Percentiles rank a stretch among this genome's conserved stretches.
These are phyloP conservation scores for Ichneumoninae sp. DNA, from an alignment of 2,888 invertebrate species.

Conservation along the genomic window DNA sequence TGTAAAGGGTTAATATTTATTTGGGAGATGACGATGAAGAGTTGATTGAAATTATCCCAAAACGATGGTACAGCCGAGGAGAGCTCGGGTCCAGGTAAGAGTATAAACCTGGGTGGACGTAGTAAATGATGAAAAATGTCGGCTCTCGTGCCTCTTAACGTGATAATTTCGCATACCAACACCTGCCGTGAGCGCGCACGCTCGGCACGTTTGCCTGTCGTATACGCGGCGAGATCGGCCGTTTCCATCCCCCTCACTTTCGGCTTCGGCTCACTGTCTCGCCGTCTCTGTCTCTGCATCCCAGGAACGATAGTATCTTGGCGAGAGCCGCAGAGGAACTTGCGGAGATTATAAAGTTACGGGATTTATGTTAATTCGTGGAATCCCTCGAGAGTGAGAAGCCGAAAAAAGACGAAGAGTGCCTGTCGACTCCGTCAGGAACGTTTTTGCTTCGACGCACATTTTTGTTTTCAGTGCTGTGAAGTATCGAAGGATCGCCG, in stretches of 20 bases:
- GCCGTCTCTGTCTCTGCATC: slow-evolving; percentile 59
- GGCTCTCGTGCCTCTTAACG: slow-evolving; percentile 75
- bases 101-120: slow-evolving; percentile 46
- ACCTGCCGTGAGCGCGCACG: slow-evolving; percentile 66
- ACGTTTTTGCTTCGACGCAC: background rate
- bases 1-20: slow-evolving; percentile 7
- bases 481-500: background rate
- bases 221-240: slow-evolving; percentile 66
- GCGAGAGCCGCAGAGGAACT: slow-evolving; percentile 70
- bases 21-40: slow-evolving; percentile 48
- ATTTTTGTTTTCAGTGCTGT: background rate
- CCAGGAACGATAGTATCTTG: slow-evolving; percentile 78
- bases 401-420: slow-evolving; percentile 53
- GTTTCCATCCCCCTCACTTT: slow-evolving; percentile 33
- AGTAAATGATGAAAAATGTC: slow-evolving; percentile 69
- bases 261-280: slow-evolving; percentile 16
- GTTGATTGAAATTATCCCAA: slow-evolving; percentile 70
- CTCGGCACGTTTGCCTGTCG: slow-evolving; percentile 61
- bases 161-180: slow-evolving; percentile 81
- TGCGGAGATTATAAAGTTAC: slow-evolving; percentile 80
- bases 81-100: slow-evolving; percentile 51
- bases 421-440: slow-evolving; percentile 10
- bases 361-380: slow-evolving; percentile 81
- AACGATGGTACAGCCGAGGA: slow-evolving; percentile 67
- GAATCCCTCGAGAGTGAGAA: slow-evolving; percentile 73